Evolutionary conservation across 2,797 vertebrate genomes (phyloP), one percentile per base, ranked within the genome.

Genomic region (Leptoclinus maculatus): DNA sequence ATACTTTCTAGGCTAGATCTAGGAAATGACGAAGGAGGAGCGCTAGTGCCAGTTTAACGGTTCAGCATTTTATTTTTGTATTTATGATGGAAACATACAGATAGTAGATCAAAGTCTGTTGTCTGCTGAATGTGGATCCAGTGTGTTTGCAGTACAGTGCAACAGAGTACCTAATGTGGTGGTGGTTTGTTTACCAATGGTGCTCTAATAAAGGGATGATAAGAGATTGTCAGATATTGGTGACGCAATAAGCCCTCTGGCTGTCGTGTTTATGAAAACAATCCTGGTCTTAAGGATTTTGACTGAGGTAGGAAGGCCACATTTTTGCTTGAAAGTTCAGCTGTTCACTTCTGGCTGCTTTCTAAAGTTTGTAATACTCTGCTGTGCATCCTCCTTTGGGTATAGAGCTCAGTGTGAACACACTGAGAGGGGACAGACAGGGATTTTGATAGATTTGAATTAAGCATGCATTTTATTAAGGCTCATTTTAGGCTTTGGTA

Each of bases 201-300:
- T 69, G 21, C 56, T 75, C 71, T 75, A 47, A 70, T 71, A 53
- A 72, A 51, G 43, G 25, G 16, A 66, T 70, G 63, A 78, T 73
- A 58, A 72, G 49, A 54, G 41, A 53, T 36, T 74, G 27, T 54
- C 47, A 58, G 58, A 14, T 34, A 64, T 36, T 54, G 9, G 53
- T 69, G 38, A 76, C 53, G 45, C 47, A 73, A 17, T 65, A 71
- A 59, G 7, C 36, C 53, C 38, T 27, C 51, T 74, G 32, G 53
- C 32, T 80, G n/a, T 60, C 68, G 74, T 75, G 29, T 66, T 71
- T 74, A 82, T 78, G 58, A 43, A 76, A 74, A 58, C 43, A 17
- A 39, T 39, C 66, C 25, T 76, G 49, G 53, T 62, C 1, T 12
- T 12, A 45, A 11, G 8, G n/a, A 71, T 36, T 45, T 7, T 63